Evolutionary conservation across 2,113 vertebrate genomes (phyloP).

Genomic region (Dissostichus mawsoni): DNA sequence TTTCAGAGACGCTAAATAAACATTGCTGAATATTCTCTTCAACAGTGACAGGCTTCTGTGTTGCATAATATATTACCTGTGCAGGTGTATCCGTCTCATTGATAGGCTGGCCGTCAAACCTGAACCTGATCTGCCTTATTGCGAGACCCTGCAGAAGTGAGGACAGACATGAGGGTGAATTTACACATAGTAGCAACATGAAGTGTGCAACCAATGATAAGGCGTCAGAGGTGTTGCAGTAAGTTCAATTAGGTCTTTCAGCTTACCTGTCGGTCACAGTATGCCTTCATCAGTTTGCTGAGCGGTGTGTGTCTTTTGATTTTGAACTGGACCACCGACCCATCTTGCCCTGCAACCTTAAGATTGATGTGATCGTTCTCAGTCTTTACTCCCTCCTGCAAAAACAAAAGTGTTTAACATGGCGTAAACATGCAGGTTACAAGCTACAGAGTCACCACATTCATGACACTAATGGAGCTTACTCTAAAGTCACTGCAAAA

Average conservation of each 20-base stretch:
- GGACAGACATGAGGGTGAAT: background rate
- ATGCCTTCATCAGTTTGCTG: constrained; percentile 96
- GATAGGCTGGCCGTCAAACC: constrained; percentile 89
- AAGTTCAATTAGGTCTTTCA: background rate
- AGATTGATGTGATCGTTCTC: constrained; percentile 96
- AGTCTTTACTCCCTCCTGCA: constrained; percentile 91
- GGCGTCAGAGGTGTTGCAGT: background rate
- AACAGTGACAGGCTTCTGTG: background rate
- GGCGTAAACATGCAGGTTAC: background rate
- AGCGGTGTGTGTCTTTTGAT: constrained; percentile 95
- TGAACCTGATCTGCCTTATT: constrained; percentile 90
- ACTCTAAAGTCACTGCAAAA: background rate
- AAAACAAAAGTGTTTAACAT: constrained; percentile 18
- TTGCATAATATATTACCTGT: constrained; percentile 77
- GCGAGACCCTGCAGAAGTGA: constrained; percentile 82
- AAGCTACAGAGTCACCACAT: background rate
- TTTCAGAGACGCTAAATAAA: background rate
- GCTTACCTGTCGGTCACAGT: constrained; percentile 94
- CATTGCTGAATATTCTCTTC: background rate
- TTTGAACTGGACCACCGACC: constrained; percentile 95
- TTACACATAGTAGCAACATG: background rate
- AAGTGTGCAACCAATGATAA: background rate
- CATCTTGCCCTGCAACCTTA: constrained; percentile 94
- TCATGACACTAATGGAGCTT: background rate
- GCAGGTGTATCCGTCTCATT: constrained; percentile 88